Conservation (phyloP, 2,888 invertebrate species). For the Plagodis dolabraria region DNA sequence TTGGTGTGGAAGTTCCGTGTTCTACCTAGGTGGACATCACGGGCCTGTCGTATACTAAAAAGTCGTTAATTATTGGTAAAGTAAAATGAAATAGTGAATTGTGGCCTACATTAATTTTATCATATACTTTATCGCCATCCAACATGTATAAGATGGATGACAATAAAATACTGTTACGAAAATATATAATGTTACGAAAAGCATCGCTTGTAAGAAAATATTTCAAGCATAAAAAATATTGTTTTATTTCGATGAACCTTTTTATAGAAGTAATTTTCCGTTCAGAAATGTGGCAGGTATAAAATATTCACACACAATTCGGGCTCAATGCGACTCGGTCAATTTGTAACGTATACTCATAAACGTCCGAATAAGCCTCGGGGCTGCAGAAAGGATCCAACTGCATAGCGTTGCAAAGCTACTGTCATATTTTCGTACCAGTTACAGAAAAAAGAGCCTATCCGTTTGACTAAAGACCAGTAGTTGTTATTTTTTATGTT, state of each 20-base stretch:
- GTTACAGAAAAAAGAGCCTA: not conserved
- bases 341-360: conserved; percentile 55
- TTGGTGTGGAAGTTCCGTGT: too few species aligned
- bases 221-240: not conserved
- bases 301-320: conserved; percentile 53
- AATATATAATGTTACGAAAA: too few species aligned
- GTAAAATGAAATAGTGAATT: too few species aligned
- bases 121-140: too few species aligned
- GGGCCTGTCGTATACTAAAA: too few species aligned
- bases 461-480: not conserved
- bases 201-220: not conserved
- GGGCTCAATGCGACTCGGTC: conserved; percentile 35
- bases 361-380: conserved; percentile 60
- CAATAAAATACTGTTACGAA: too few species aligned
- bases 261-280: conserved; percentile 58
- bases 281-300: conserved; percentile 51
- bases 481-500: too few species aligned
- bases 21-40: too few species aligned
- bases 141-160: too few species aligned
- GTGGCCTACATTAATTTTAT: too few species aligned
- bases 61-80: too few species aligned
- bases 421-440: conserved; percentile 9
- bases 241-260: conserved; percentile 38
- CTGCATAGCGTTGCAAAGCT: not conserved
- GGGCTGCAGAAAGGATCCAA: conserved; percentile 16